Base-by-base conservation (phyloP, 1,140 invertebrate species). In the Chrysoperla carnea region DNA sequence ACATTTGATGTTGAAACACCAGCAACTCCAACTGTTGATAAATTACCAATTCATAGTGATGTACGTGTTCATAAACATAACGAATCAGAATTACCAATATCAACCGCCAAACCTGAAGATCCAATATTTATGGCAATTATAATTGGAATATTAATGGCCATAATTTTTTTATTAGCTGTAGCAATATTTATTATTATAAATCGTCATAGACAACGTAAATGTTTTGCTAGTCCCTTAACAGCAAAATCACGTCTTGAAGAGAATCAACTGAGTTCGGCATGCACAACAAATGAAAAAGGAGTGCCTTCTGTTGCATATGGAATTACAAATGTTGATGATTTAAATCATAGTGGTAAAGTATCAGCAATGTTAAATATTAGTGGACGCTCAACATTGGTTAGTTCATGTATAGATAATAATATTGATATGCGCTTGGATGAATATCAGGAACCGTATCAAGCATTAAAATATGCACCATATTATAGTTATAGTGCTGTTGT, bases 401-500 rank as follows among this genome's bases (percentile, higher is more conserved):
- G 70, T 33, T 52, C 68, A 17, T 68, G 72, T 41, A 61, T 63
- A 39, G 62, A 63, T 17, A 60, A 59, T 44, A 50, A 55, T 38
- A 52, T 66, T 39, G 63, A 67, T 45, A 66, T 72, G 39, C 81
- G 81, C 59, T 68, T 73, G 33, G 78, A 82, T 53, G 78, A 81
- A 52, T 84, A 84, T 60, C 80, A 83, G 54, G 81, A 84, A 59
- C 81, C 81, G 6, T 83, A 81, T 59, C 79, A 83, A 55, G 77
- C 78, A 0, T 62, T 81, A 40, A 77, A 77, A 51, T 81, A 78
- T 53, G 75, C 79, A 2, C 80, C 79, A 1, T 83, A 82, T 55
- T 83, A 82, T 54, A 80, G 76, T 52, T 83, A 83, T 59, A 81
- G 78, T 53, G 78, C 78, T 8, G 76, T 83, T 15, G 69, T 82